phyloP scores from a whole-genome alignment of 1,140 invertebrate species.

The Pseudoatta argentina region DNA sequence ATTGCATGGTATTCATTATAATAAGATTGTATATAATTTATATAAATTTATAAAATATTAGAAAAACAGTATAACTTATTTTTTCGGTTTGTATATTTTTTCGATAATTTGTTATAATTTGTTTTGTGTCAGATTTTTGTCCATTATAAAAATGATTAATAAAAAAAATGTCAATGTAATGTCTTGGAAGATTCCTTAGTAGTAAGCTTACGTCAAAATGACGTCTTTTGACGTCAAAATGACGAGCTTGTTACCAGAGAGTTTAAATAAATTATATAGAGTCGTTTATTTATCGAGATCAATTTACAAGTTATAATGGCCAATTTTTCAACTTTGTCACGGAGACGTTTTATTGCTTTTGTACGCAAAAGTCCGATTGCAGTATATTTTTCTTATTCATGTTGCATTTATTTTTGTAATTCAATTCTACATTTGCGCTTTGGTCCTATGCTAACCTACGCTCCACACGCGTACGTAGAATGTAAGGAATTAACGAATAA shows the following conservation, averaged over 20 bases:
- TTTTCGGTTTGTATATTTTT: background rate
- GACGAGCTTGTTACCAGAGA: too few relatives aligned
- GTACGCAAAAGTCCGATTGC: background rate
- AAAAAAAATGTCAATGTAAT: background rate
- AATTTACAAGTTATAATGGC: background rate
- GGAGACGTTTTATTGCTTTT: background rate
- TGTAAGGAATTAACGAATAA: conserved; percentile 21
- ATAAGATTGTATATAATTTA: background rate
- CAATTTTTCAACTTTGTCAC: conserved; percentile 32
- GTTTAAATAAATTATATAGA: background rate
- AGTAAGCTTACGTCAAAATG: too few relatives aligned
- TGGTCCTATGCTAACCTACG: conserved; percentile 18
- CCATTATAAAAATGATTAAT: background rate
- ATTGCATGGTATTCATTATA: background rate
- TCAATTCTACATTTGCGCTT: conserved; percentile 22
- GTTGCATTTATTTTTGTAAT: conserved; percentile 44
- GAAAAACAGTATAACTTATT: background rate
- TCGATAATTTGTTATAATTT: background rate
- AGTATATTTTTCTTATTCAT: background rate
- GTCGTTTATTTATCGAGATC: conserved; percentile 3
- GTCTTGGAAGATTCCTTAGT: too few relatives aligned
- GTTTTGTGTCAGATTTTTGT: background rate
- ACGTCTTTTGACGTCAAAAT: too few relatives aligned
- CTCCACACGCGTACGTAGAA: conserved; percentile 12
- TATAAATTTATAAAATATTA: background rate